Base-by-base conservation (phyloP, 2,797 vertebrate genomes). In the Prionace glauca region DNA sequence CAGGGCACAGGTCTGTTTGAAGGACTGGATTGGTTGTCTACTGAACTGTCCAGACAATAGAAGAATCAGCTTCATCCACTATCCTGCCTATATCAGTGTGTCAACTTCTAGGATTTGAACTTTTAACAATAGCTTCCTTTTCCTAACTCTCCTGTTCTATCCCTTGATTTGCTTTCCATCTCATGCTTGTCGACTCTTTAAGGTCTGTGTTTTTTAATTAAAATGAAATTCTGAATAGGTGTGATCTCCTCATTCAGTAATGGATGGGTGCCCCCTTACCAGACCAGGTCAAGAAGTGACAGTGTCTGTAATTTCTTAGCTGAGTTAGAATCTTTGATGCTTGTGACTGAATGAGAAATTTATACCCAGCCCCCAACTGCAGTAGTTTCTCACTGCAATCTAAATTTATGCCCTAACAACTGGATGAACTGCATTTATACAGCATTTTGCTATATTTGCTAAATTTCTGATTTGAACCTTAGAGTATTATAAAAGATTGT, bases 1-100 rank as follows among this genome's bases (percentile, higher is more conserved):
- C 98, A 98, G 96, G 98, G 98, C 87, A 98, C 97, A 0, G 98
- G 98, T 96, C 97, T 98, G 12, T 98, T 98, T 2, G 98, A 98
- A 50, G 98, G 98, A 91, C 98, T 98, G 96, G 98, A 98, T 96
- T 98, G 98, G 98, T 96, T 98, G 96, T 98, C 98, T 96, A 97
- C 96, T 0, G 98, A 98, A 97, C 97, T 98, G 95, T 97, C 97
- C 0, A 98, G 98, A 95, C 97, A 96, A 92, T 98, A 98, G 96
- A 41, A 77, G 94, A 88, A 96, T 96, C 96, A 96, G 96, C 96
- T 29, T 74, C 71, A 74, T 74, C 5, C 16, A 32, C 45, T 26
- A 56, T 77, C 72, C 74, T 26, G 29, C 12, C 93, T 95, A 24
- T 50, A 95, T 95, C 45, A 50, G 93, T 74, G 93, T 95, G 41